These are phyloP conservation scores for Nothobranchius furzeri DNA, from an alignment of 2,113 vertebrate genomes.

Conservation along the genomic window DNA sequence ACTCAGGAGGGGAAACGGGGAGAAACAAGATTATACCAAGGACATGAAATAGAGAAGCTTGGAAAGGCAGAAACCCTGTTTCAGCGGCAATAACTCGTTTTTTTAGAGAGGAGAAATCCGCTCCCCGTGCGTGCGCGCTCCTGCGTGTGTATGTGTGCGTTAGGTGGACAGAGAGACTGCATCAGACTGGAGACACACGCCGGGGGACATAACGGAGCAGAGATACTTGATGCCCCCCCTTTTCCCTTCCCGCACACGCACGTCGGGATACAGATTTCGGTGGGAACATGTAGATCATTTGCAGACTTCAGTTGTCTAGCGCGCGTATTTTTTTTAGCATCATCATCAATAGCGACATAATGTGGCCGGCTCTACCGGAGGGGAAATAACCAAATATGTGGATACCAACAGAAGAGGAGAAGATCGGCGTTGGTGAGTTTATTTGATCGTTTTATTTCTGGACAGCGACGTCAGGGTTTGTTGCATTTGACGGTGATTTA, in stretches of 20 bases:
- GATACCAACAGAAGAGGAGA: slow-evolving; percentile 93
- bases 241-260: slow-evolving; percentile 14
- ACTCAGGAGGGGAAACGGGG: too few relatives aligned
- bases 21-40: background rate
- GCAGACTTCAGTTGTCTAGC: slow-evolving; percentile 37
- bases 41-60: slow-evolving; percentile 37
- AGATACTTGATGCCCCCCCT: slow-evolving; percentile 51
- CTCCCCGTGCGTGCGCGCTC: slow-evolving; percentile 31
- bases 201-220: slow-evolving; percentile 65
- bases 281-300: slow-evolving; percentile 47
- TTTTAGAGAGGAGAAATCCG: slow-evolving; percentile 33
- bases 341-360: slow-evolving; percentile 73
- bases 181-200: slow-evolving; percentile 72
- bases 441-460: slow-evolving; percentile 16
- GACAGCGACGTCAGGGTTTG: background rate
- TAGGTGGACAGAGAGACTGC: slow-evolving; percentile 76
- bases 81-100: slow-evolving; percentile 46
- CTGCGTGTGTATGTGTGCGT: slow-evolving; percentile 24
- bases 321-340: slow-evolving; percentile 43
- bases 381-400: slow-evolving; percentile 85
- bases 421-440: slow-evolving; percentile 93
- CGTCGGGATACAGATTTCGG: slow-evolving; percentile 44
- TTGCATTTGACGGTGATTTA: background rate
- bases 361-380: slow-evolving; percentile 61
- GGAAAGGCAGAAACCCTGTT: slow-evolving; percentile 10